Conservation (phyloP, 2,888 invertebrate genomes). For the Nysson spinosus region DNA sequence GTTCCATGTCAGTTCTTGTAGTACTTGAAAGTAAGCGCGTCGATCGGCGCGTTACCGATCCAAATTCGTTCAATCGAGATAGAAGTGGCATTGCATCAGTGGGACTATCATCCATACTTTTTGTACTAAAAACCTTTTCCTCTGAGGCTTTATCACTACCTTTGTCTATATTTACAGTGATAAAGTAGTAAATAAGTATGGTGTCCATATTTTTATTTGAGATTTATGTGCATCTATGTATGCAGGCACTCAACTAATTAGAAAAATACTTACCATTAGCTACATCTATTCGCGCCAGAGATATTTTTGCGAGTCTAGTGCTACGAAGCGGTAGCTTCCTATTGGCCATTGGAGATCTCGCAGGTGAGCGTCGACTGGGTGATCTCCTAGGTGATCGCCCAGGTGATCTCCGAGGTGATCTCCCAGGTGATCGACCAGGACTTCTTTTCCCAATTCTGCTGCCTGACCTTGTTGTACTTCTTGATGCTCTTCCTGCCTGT, state of each 20-base stretch:
- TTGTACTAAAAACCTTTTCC: not conserved
- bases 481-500: slow-evolving; percentile 65
- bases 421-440: slow-evolving; percentile 66
- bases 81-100: slow-evolving; percentile 63
- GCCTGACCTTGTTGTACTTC: slow-evolving; percentile 59
- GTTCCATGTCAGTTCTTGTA: slow-evolving; percentile 62
- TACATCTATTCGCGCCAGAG: slow-evolving; percentile 62
- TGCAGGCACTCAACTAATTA: too few relatives aligned
- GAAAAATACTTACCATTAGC: slow-evolving; percentile 50
- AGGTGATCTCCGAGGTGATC: slow-evolving; percentile 63
- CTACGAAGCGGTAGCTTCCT: slow-evolving; percentile 55
- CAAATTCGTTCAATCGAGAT: slow-evolving; percentile 61
- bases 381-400: slow-evolving; percentile 63
- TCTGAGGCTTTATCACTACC: too few relatives aligned
- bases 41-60: slow-evolving; percentile 64
- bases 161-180: slow-evolving; percentile 25
- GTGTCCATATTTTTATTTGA: too few relatives aligned
- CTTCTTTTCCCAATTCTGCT: slow-evolving; percentile 57
- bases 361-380: slow-evolving; percentile 61
- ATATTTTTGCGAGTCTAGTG: slow-evolving; percentile 62
- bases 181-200: not conserved
- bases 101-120: slow-evolving; percentile 22
- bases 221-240: too few relatives aligned
- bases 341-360: slow-evolving; percentile 43
- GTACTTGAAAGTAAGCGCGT: slow-evolving; percentile 59